A percentile compares a stretch with the other conserved stretches of the same genome.
Conservation (phyloP, 2,888 invertebrate genomes). For the Dolichomitus sp. region DNA sequence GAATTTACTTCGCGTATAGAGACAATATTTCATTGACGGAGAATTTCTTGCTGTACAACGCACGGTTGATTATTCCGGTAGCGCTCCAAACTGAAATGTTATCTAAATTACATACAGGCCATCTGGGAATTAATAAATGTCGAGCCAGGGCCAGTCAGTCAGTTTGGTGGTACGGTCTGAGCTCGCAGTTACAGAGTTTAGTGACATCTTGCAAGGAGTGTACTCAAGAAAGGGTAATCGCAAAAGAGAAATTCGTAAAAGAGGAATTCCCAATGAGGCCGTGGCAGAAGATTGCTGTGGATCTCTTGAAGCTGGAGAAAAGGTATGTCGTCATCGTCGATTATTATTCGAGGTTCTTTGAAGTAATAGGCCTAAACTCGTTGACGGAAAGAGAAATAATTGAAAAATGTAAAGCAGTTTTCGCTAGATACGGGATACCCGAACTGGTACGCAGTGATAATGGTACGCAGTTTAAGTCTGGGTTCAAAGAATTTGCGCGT, state of each 20-base stretch:
- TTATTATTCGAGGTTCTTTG: constrained; percentile 55
- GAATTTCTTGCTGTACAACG: constrained; percentile 58
- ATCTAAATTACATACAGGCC: constrained; percentile 63
- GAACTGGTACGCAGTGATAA: constrained; percentile 74
- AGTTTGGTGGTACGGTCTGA: constrained; percentile 69
- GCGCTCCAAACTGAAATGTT: constrained; percentile 62
- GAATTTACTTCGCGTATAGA: constrained; percentile 40
- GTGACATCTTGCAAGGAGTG: constrained; percentile 56
- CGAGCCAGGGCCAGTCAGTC: constrained; percentile 59
- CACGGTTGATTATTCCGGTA: constrained; percentile 64
- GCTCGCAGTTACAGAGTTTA: constrained; percentile 49
- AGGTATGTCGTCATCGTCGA: constrained; percentile 57
- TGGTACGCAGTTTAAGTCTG: constrained; percentile 54
- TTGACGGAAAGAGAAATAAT: constrained; percentile 20
- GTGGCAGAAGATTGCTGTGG: constrained; percentile 62
- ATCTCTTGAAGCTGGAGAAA: constrained; percentile 51
- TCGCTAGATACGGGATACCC: constrained; percentile 64
- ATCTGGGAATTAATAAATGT: constrained; percentile 64
- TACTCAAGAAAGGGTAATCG: constrained; percentile 44
- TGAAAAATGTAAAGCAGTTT: constrained; percentile 52
- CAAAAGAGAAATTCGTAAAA: constrained; percentile 56
- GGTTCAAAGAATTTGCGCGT: constrained; percentile 37
- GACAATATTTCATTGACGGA: constrained; percentile 56
- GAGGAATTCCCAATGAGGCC: constrained; percentile 61
- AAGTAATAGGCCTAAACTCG: constrained; percentile 34